Conservation (phyloP, 2,113 vertebrate species). For the Colistium nudipinnis region DNA sequence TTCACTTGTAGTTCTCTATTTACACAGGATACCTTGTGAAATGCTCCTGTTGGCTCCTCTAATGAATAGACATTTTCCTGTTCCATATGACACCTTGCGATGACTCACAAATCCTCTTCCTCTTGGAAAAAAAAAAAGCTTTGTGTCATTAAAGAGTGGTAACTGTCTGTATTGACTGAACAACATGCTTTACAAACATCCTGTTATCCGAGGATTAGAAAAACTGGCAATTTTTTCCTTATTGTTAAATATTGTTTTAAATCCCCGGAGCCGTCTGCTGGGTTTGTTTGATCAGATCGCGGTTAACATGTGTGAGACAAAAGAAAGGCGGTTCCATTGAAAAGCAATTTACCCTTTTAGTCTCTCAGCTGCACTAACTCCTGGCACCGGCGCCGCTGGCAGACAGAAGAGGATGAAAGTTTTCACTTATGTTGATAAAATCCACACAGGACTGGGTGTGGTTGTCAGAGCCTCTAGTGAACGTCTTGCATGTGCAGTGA, state of each 20-base stretch:
- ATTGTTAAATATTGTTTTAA: neutral
- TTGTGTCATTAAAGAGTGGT: slow-evolving; percentile 7
- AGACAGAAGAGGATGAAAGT: slow-evolving; percentile 26
- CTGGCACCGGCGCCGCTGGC: neutral
- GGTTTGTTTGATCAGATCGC: slow-evolving; percentile 37
- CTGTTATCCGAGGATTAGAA: slow-evolving; percentile 45
- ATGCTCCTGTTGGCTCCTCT: neutral
- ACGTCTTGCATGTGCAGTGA: slow-evolving; percentile 2
- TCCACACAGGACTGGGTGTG: neutral
- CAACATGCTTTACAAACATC: slow-evolving; percentile 35
- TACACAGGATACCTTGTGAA: too few relatives aligned
- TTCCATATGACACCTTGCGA: neutral
- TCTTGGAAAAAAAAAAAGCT: slow-evolving; percentile 13
- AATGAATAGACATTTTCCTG: too few relatives aligned
- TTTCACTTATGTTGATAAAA: slow-evolving; percentile 37
- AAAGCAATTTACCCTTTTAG: slow-evolving; percentile 46
- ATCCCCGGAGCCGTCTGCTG: slow-evolving; percentile 35
- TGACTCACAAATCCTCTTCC: slow-evolving; percentile 15
- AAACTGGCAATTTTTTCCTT: slow-evolving; percentile 31
- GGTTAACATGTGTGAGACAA: slow-evolving; percentile 24
- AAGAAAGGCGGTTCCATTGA: slow-evolving; percentile 20
- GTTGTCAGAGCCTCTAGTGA: slow-evolving; percentile 11
- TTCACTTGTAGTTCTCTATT: too few relatives aligned
- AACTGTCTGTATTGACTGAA: slow-evolving; percentile 23
- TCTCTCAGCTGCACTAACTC: slow-evolving; percentile 15